Base-by-base conservation (phyloP, 2,113 vertebrate genomes). In the Charadrius vociferus region DNA sequence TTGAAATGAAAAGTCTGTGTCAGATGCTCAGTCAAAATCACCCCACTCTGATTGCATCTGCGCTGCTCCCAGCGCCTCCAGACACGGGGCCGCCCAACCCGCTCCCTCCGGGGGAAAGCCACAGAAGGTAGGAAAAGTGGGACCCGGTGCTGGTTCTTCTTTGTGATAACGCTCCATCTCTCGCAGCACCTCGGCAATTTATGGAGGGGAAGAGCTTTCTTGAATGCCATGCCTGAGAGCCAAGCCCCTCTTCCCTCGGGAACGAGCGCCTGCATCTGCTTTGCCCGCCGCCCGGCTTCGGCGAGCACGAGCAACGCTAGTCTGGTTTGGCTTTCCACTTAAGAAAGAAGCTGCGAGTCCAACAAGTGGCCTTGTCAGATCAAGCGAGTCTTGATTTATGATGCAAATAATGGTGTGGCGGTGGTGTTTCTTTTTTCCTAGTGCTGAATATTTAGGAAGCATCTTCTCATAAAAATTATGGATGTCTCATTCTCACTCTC, bases 391-490 rank as follows among this genome's bases (percentile, higher is more conserved):
- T 97, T 96, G 96, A 93, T 83, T 97, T 97, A 88, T 88, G 97
- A 97, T 94, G 97, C 97, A 97, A 97, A 93, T 92, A 97, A 97
- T 96, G 96, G 95, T 94, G 96, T 96, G 96, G 95, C 81, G 90
- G 92, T 95, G 96, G 92, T 81, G 97, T 88, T 97, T 68, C 93
- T 88, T 96, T 94, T 95, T 96, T 97, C 96, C 97, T 97, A 97
- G 95, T 63, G 96, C 96, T 96, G 97, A 97, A 93, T 96, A 97
- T 93, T 97, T 97, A 97, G 97, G 97, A 98, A 98, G 97, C 97
- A 97, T 97, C 97, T 97, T 97, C 97, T 97, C 97, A 97, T 97
- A 97, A 97, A 98, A 97, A 98, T 97, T 97, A 97, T 82, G 96
- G 97, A 96, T 93, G 97, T 97, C 93, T 97, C 96, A 97, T 58